Evolutionary conservation across 2,888 invertebrate genomes (phyloP).

Genomic region (Drosophila neoperkinsi): DNA sequence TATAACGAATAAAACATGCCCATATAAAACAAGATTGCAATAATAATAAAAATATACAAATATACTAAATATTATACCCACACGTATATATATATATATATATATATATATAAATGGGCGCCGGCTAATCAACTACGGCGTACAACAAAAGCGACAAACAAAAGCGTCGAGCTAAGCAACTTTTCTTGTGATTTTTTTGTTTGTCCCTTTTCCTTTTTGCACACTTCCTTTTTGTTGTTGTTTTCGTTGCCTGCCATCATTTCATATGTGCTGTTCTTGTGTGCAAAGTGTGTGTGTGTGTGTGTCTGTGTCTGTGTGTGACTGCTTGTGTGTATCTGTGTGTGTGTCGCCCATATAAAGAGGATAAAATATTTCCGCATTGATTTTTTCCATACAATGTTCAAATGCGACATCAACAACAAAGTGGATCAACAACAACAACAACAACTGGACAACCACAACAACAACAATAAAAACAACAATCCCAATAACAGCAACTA

Average conservation of each 20-base stretch:
- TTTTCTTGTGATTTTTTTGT: slow-evolving; percentile 35
- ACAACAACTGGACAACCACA: slow-evolving; percentile 45
- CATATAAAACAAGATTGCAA: slow-evolving; percentile 41
- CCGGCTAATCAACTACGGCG: slow-evolving; percentile 64
- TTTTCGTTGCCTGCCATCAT: slow-evolving; percentile 46
- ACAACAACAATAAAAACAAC: slow-evolving; percentile 37
- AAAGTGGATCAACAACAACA: slow-evolving; percentile 47
- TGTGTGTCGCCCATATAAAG: slow-evolving; percentile 53
- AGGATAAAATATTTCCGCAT: slow-evolving; percentile 77
- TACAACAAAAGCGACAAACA: slow-evolving; percentile 15
- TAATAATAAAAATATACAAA: slow-evolving; percentile 51
- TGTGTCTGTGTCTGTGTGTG: slow-evolving; percentile 19
- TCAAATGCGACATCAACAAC: slow-evolving; percentile 48
- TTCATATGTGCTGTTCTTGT: slow-evolving; percentile 19
- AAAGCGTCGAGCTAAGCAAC: slow-evolving; percentile 57
- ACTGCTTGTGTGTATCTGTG: slow-evolving; percentile 20
- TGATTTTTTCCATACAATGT: slow-evolving; percentile 57
- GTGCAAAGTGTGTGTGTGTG: slow-evolving; percentile 30
- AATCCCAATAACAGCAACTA: slow-evolving; percentile 30
- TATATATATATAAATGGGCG: slow-evolving; percentile 10
- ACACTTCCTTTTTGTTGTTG: slow-evolving; percentile 17
- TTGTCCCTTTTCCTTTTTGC: slow-evolving; percentile 6
- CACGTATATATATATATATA: neutral
- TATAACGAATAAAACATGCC: slow-evolving; percentile 37
- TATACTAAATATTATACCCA: slow-evolving; percentile 4